A percentile compares a stretch with the other conserved stretches of the same genome.
Conservation (phyloP, 64 coral and sea anemone species). For the Montipora cactus region DNA sequence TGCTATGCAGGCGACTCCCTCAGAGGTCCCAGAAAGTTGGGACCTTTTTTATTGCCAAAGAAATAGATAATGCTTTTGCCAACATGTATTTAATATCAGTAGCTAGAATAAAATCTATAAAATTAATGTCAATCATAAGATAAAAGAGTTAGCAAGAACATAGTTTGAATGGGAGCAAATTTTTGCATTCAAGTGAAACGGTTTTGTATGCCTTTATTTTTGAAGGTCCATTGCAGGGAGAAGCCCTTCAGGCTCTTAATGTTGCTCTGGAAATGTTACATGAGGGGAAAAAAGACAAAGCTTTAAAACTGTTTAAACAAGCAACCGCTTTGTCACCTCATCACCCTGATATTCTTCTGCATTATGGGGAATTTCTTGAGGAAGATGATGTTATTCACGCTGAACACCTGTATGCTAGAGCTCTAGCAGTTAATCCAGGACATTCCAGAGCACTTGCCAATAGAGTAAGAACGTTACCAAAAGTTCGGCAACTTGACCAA, state of each 20-base stretch:
- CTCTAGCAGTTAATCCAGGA: conserved; percentile 76
- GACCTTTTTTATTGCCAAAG: too few species aligned
- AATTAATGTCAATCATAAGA: too few species aligned
- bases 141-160: too few species aligned
- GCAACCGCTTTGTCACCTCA: conserved; percentile 86
- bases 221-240: conserved; percentile 85
- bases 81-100: too few species aligned
- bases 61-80: too few species aligned
- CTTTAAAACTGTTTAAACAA: conserved; percentile 94
- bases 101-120: too few species aligned
- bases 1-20: too few species aligned
- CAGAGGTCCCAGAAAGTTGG: too few species aligned
- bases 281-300: conserved; percentile 92
- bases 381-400: conserved; percentile 86
- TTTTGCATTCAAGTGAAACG: too few species aligned
- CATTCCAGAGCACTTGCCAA: conserved; percentile 82
- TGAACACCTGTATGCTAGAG: conserved; percentile 91
- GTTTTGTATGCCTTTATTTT: not conserved
- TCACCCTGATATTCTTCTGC: conserved; percentile 90
- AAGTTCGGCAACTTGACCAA: conserved; percentile 93
- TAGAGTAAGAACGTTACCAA: conserved; percentile 92
- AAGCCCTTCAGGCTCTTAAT: conserved; percentile 82
- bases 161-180: too few species aligned
- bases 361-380: conserved; percentile 96
- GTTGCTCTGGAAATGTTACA: conserved; percentile 84